phyloP scores from a whole-genome alignment of 2,113 vertebrate species.

The Hippoglossus stenolepis region DNA sequence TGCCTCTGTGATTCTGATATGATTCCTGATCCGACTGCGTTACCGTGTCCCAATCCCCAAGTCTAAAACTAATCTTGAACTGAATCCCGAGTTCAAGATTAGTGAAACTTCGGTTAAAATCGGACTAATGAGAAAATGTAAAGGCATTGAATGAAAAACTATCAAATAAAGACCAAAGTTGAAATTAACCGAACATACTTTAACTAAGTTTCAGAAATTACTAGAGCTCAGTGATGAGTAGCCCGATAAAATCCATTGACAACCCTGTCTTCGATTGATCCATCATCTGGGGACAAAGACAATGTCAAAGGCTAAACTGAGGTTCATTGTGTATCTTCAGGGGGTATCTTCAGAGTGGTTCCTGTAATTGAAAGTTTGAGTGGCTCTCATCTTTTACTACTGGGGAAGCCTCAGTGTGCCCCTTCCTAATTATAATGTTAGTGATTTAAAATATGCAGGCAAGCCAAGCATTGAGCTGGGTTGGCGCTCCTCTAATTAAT shows the following conservation, averaged over 20 bases:
- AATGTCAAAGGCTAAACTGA: not conserved
- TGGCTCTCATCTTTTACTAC: constrained; percentile 33
- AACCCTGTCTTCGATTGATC: not conserved
- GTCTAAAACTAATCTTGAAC: too few species aligned
- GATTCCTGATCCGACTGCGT: too few species aligned
- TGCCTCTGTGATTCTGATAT: too few species aligned
- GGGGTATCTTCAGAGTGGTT: constrained; percentile 18
- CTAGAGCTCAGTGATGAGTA: not conserved
- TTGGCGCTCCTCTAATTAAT: constrained; percentile 60
- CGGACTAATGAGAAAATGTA: too few species aligned
- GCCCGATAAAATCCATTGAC: too few species aligned
- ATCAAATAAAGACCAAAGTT: too few species aligned
- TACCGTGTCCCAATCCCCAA: too few species aligned
- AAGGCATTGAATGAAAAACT: too few species aligned
- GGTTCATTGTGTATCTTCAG: not conserved
- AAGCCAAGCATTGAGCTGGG: constrained; percentile 43
- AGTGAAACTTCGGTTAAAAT: too few species aligned
- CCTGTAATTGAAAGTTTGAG: constrained; percentile 31
- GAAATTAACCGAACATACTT: too few species aligned
- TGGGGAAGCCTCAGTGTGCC: constrained; percentile 29
- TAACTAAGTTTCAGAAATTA: not conserved
- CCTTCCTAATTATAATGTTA: constrained; percentile 49
- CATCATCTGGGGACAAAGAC: not conserved
- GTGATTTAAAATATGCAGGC: constrained; percentile 61
- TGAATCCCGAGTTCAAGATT: too few species aligned